A percentile compares a stretch with the other conserved stretches of the same genome.
Conservation (phyloP, 2,113 vertebrate genomes). For the Brachypodius melanocephalos region DNA sequence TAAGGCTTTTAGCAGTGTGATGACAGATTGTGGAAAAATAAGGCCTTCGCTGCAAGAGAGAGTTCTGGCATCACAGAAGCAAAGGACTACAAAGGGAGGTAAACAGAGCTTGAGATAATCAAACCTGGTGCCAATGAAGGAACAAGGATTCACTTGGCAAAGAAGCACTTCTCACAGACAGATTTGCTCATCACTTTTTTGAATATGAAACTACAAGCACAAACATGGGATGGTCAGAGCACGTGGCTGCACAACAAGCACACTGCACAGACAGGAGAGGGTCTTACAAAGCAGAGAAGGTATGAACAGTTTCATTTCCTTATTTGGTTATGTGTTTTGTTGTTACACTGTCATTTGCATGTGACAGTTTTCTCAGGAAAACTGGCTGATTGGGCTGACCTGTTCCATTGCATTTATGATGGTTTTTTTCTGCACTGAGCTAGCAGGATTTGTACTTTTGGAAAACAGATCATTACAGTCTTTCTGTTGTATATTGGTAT, state of each 20-base stretch:
- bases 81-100: background rate
- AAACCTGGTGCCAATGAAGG: background rate
- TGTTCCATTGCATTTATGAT: background rate
- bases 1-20: background rate
- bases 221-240: background rate
- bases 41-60: background rate
- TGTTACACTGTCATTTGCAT: background rate
- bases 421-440: background rate
- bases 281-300: background rate
- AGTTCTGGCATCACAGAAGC: background rate
- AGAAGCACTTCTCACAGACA: background rate
- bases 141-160: background rate
- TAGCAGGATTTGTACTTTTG: background rate
- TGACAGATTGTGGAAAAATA: background rate
- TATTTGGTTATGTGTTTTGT: background rate
- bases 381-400: background rate
- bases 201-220: background rate
- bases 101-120: background rate
- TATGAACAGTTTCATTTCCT: background rate
- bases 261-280: background rate
- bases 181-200: background rate
- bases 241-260: rapidly evolving
- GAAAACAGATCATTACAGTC: background rate
- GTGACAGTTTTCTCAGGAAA: background rate
- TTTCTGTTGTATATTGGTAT: background rate